Conservation (phyloP, 2,888 invertebrate genomes). For the Rhagophthalmus giganteus region DNA sequence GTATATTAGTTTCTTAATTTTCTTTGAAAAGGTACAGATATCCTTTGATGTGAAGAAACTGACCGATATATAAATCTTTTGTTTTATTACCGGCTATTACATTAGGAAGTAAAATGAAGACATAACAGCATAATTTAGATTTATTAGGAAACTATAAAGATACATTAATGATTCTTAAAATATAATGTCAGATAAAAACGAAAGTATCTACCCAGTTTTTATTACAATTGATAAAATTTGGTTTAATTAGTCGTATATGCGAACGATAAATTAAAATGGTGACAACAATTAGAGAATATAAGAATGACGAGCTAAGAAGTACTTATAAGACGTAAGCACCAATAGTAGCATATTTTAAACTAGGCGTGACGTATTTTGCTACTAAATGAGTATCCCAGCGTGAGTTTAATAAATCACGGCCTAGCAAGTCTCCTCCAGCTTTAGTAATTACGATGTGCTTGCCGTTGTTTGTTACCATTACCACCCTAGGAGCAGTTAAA, state of each 20-base stretch:
- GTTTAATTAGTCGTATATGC: too few relatives aligned
- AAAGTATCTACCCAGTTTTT: too few relatives aligned
- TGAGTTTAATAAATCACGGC: slow-evolving; percentile 15
- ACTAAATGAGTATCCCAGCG: slow-evolving; percentile 14
- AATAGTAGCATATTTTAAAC: too few relatives aligned
- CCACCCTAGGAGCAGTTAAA: slow-evolving; percentile 17
- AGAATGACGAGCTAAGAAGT: too few relatives aligned
- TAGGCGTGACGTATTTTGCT: slow-evolving; percentile 9
- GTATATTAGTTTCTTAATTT: slow-evolving; percentile 11
- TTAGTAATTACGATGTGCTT: slow-evolving; percentile 11
- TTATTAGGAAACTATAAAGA: slow-evolving; percentile 2
- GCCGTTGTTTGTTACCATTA: slow-evolving; percentile 13
- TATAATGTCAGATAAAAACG: too few relatives aligned
- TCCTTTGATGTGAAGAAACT: slow-evolving; percentile 1
- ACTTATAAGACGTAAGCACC: too few relatives aligned
- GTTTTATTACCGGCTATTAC: slow-evolving; percentile 10
- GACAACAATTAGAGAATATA: too few relatives aligned
- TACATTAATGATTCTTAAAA: too few relatives aligned
- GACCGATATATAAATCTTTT: slow-evolving; percentile 7
- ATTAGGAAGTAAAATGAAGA: slow-evolving; percentile 7
- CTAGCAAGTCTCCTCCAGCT: slow-evolving; percentile 4
- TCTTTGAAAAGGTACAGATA: background rate
- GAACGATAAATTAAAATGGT: too few relatives aligned
- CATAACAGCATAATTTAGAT: slow-evolving; percentile 1
- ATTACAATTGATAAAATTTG: too few relatives aligned